Evolutionary conservation across 2,888 invertebrate species (phyloP).

Genomic region (Tryphoninae sp.): DNA sequence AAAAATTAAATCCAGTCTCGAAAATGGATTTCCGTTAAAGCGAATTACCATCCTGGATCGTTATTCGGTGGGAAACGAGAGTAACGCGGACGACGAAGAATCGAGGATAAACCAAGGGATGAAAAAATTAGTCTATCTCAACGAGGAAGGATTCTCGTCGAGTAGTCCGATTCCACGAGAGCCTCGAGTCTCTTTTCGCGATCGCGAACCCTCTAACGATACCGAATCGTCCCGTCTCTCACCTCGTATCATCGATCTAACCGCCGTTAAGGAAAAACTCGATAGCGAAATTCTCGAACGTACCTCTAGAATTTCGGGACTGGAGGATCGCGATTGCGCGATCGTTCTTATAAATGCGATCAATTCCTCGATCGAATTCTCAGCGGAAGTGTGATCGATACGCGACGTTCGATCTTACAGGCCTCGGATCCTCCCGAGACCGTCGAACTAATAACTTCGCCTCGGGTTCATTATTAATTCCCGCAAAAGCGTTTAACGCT

Average conservation of each 20-base stretch:
- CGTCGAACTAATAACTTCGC: slow-evolving; percentile 14
- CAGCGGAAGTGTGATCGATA: neutral
- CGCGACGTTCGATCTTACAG: neutral
- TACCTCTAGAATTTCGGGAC: slow-evolving; percentile 48
- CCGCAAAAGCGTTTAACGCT: slow-evolving; percentile 76
- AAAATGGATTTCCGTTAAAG: slow-evolving; percentile 57
- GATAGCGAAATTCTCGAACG: slow-evolving; percentile 56
- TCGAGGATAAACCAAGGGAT: neutral
- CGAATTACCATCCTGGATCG: slow-evolving; percentile 59
- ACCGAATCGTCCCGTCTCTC: slow-evolving; percentile 42
- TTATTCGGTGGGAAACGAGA: slow-evolving; percentile 1
- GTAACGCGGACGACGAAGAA: neutral
- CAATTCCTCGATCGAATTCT: slow-evolving; percentile 54
- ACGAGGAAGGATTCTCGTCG: slow-evolving; percentile 7
- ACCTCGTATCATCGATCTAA: slow-evolving; percentile 41
- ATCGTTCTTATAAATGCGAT: slow-evolving; percentile 60
- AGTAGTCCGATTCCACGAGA: slow-evolving; percentile 4
- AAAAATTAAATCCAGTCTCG: slow-evolving; percentile 57
- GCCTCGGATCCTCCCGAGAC: too few relatives aligned
- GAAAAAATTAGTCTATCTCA: slow-evolving; percentile 17
- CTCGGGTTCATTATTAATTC: slow-evolving; percentile 77
- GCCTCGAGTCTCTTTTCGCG: slow-evolving; percentile 1
- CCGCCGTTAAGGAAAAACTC: slow-evolving; percentile 54
- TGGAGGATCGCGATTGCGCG: slow-evolving; percentile 58
- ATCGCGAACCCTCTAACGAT: slow-evolving; percentile 34